Percentiles rank a stretch among this genome's conserved stretches.
Evolutionary conservation across 35 echinoderm and acorn worm species (phyloP).

Genomic region (Strongylocentrotus purpuratus): DNA sequence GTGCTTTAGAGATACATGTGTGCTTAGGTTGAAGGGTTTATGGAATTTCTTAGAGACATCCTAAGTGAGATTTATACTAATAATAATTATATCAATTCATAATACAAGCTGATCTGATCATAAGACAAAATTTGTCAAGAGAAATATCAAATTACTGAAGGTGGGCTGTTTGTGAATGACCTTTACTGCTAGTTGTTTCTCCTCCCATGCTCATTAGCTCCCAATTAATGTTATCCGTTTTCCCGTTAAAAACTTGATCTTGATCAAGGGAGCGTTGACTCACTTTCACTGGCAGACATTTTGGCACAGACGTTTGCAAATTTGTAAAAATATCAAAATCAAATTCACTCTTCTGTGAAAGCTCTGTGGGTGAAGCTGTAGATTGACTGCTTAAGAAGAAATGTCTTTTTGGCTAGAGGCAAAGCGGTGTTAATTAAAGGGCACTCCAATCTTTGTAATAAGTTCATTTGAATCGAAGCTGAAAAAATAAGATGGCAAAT

Average conservation of each 20-base stretch:
- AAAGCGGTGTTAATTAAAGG: too few relatives aligned
- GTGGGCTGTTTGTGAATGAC: background rate
- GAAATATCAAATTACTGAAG: too few relatives aligned
- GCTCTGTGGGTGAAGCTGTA: background rate
- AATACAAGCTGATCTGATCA: too few relatives aligned
- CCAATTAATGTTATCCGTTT: slow-evolving; percentile 12
- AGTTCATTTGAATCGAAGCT: too few relatives aligned
- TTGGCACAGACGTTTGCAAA: background rate
- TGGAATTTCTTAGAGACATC: background rate
- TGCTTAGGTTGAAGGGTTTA: background rate
- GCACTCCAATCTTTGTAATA: too few relatives aligned
- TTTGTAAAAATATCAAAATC: background rate
- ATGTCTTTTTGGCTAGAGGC: too few relatives aligned
- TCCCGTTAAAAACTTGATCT: background rate
- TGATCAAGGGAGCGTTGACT: background rate
- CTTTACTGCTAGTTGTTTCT: background rate
- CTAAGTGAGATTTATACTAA: too few relatives aligned
- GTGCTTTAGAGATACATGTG: too few relatives aligned
- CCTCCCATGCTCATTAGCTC: background rate
- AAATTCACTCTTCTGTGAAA: background rate
- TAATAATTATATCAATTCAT: too few relatives aligned
- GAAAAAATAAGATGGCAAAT: too few relatives aligned
- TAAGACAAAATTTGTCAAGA: too few relatives aligned
- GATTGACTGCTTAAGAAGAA: background rate
- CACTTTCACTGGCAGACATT: background rate